Evolutionary conservation across 2,113 vertebrate genomes (phyloP), one percentile per base, ranked within the genome.

Genomic region (Scytalopus superciliaris): DNA sequence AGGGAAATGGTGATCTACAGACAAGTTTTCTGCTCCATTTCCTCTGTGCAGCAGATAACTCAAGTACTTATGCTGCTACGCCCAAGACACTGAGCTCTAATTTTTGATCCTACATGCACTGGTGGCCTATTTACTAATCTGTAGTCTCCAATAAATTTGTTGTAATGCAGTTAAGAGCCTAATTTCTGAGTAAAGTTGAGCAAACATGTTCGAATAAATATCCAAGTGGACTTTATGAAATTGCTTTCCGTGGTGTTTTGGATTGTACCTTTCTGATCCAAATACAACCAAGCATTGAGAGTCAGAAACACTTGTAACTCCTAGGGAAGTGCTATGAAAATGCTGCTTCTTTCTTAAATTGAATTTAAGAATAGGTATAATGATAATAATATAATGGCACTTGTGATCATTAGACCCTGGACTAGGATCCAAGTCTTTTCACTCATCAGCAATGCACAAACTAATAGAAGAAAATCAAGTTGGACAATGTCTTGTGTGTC

Each of bases 1-100:
- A 87, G 69, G 91, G 93, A 95, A 96, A 95, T 39, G 75, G 80
- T 94, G 52, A 89, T 60, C 90, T 92, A 79, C 18, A 87, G 59
- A 40, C 7, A 70, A 60, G 57, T 68, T 94, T 90, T 95, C 88
- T 96, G 83, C 90, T 96, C 83, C 23, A 19, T 95, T 96, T 96
- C 73, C 76, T 90, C 83, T 60, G 0, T 53, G 53, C 13, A 79
- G 66, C 60, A 89, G 73, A 49, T 93, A 59, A 96, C 52, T 59
- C 59, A 63, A 89, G 62, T 84, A 63, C 33, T 55, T 74, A 57
- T 62, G 27, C 28, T 84, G 73, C 56, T 72, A 64, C 4, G 3
- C 47, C 56, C 73, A 84, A 79, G 64, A 74, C 9, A 30, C 39
- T 47, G 57, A 75, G 59, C 53, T 84, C n/a, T 89, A 30, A 69